These are phyloP conservation scores for Patella depressa DNA, from an alignment of 2,888 invertebrate genomes.

Conservation along the genomic window DNA sequence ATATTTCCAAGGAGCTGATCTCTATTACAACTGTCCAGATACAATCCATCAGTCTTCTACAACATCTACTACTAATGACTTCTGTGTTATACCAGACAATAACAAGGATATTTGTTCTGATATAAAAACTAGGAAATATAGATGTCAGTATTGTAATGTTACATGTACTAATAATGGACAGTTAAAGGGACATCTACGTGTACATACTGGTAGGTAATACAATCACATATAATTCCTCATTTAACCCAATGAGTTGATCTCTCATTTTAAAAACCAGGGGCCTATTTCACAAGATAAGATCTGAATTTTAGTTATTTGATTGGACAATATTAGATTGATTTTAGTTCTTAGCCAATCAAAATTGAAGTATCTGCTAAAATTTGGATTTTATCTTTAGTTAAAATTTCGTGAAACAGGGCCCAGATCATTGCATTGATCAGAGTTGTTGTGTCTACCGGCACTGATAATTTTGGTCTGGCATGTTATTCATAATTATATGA, in stretches of 20 bases:
- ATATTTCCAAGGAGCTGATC: background rate
- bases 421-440: background rate
- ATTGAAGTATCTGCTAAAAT: no score
- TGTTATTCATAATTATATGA: background rate
- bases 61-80: background rate
- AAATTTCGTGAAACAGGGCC: no score
- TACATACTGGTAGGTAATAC: constrained; percentile 34
- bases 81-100: background rate
- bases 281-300: no score
- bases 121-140: constrained; percentile 25
- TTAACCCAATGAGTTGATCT: no score
- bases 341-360: no score
- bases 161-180: constrained; percentile 39
- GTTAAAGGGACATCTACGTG: constrained; percentile 35
- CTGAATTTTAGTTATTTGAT: no score
- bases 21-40: background rate
- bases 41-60: no score
- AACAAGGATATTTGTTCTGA: background rate
- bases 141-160: constrained; percentile 35
- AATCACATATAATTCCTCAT: background rate
- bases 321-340: no score
- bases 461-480: background rate
- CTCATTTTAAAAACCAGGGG: no score
- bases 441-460: background rate
- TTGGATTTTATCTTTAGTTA: no score